A percentile compares a stretch with the other conserved stretches of the same genome.
phyloP scores from a whole-genome alignment of 2,888 invertebrate species.

The Cosmorhoe ocellata region DNA sequence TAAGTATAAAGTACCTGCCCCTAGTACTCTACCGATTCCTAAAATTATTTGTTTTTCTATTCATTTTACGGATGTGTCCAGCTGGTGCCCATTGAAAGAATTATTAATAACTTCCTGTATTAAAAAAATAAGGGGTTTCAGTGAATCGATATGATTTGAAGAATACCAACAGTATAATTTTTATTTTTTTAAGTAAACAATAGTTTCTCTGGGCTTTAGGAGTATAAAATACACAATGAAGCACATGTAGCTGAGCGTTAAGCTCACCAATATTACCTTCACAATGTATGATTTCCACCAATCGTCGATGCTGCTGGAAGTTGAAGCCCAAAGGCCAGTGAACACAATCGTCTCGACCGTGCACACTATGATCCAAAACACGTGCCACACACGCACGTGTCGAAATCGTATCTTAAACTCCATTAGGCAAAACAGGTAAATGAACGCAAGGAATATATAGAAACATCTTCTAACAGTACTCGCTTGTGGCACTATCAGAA shows the following conservation, averaged over 20 bases:
- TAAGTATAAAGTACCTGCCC: no score
- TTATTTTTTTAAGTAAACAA: constrained; percentile 65
- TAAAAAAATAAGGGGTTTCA: constrained; percentile 30
- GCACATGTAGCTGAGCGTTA: constrained; percentile 82
- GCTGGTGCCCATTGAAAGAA: constrained; percentile 37
- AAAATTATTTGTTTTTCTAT: constrained; percentile 42
- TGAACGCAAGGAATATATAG: constrained; percentile 87
- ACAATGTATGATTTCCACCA: constrained; percentile 89
- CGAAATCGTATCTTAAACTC: constrained; percentile 91
- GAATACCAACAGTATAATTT: constrained; percentile 25
- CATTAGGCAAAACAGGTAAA: constrained; percentile 89
- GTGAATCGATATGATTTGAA: constrained; percentile 32
- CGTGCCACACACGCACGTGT: constrained; percentile 86
- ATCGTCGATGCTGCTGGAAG: constrained; percentile 78
- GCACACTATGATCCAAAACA: constrained; percentile 85
- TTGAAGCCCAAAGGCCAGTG: constrained; percentile 85
- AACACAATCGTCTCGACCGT: constrained; percentile 86
- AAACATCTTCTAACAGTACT: constrained; percentile 80
- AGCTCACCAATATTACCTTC: constrained; percentile 83
- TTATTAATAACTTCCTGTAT: constrained; percentile 40
- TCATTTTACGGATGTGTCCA: constrained; percentile 44
- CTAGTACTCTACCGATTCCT: constrained; percentile 20
- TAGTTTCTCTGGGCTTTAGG: constrained; percentile 84
- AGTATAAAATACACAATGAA: constrained; percentile 85
- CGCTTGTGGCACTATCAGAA: constrained; percentile 85